phyloP scores from a whole-genome alignment of 2,888 invertebrate species.

The Cotesia congregata region DNA sequence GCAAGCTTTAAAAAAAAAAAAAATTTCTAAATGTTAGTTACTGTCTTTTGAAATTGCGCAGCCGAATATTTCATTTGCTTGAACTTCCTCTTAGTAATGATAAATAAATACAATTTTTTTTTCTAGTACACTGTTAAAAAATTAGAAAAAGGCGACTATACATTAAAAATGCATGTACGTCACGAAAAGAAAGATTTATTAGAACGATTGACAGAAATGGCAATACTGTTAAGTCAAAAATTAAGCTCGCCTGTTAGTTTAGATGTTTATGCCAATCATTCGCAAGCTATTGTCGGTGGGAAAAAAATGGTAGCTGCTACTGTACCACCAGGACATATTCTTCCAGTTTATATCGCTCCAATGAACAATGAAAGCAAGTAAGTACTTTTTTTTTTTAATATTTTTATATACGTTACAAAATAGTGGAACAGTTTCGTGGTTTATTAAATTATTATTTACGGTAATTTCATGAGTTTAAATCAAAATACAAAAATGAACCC shows the following conservation, averaged over 20 bases:
- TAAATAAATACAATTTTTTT: constrained; percentile 4
- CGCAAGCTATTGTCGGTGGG: constrained; percentile 81
- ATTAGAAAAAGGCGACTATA: constrained; percentile 96
- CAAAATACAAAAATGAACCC: background rate
- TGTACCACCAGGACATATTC: constrained; percentile 75
- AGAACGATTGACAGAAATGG: constrained; percentile 87
- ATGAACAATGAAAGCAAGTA: constrained; percentile 85
- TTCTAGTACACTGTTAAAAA: constrained; percentile 83
- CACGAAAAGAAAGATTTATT: constrained; percentile 89
- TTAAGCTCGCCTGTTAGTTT: constrained; percentile 79
- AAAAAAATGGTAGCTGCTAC: constrained; percentile 80
- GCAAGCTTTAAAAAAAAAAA: too few species aligned
- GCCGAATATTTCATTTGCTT: constrained; percentile 5
- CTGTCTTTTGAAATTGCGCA: too few species aligned
- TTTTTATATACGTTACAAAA: constrained; percentile 15
- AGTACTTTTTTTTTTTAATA: constrained; percentile 63
- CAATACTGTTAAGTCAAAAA: constrained; percentile 83
- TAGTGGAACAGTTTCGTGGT: background rate
- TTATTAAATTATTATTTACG: constrained; percentile 6
- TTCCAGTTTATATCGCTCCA: constrained; percentile 86
- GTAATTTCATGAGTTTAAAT: constrained; percentile 8
- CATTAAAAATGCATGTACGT: constrained; percentile 86
- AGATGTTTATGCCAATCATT: constrained; percentile 82
- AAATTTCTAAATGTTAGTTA: too few species aligned
- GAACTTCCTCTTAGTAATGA: background rate